Conservation (phyloP, 2,113 vertebrate genomes). For the Globicephala melas region DNA sequence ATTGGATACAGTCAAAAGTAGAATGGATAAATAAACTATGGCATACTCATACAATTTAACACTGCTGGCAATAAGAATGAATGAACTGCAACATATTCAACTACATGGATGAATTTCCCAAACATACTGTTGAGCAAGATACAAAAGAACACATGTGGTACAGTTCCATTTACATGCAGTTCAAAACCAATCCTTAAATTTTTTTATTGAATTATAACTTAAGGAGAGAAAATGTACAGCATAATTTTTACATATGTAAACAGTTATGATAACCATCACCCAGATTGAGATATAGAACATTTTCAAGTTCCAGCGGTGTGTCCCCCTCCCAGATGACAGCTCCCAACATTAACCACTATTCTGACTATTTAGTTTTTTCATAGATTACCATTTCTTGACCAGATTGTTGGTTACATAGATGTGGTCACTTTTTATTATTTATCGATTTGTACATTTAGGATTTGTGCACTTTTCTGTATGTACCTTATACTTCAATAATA, state of each 20-base stretch:
- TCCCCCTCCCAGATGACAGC: neutral
- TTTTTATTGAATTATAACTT: neutral
- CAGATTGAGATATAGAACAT: neutral
- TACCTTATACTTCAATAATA: neutral
- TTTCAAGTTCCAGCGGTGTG: neutral
- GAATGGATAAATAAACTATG: neutral
- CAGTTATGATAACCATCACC: neutral
- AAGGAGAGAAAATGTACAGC: neutral
- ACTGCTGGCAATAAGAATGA: neutral
- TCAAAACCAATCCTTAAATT: neutral
- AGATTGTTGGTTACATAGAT: neutral
- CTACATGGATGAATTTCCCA: neutral
- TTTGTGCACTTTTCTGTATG: neutral
- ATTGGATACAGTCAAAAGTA: neutral
- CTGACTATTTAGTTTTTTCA: neutral
- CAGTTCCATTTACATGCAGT: neutral
- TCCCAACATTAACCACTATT: neutral
- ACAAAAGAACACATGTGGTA: neutral
- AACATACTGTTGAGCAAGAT: neutral
- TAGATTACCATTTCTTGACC: neutral
- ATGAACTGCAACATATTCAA: neutral
- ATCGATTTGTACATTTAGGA: neutral
- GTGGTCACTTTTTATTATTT: neutral
- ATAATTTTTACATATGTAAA: conserved; percentile 1
- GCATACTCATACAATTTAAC: neutral